Base-by-base conservation (phyloP, 2,888 invertebrate species). In the Drosophila macrospina region DNA sequence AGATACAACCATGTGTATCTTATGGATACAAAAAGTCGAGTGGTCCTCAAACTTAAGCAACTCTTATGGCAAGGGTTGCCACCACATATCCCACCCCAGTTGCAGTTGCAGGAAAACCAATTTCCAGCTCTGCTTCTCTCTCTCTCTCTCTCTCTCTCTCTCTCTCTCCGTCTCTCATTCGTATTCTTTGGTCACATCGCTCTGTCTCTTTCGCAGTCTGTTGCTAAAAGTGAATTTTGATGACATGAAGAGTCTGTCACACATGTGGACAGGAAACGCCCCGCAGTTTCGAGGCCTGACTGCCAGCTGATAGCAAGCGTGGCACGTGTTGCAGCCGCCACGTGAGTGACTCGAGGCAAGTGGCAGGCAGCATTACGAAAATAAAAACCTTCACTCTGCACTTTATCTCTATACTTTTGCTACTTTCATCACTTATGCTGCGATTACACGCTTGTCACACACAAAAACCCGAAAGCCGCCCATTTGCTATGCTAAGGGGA, bases 401-500 rank as follows among this genome's bases (percentile, higher is more conserved):
- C 15, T 24, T 24, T 37, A 44, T 45, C 28, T 45, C 26, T 51
- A 42, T 59, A 39, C 51, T 37, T 39, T 61, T 59, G 42, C 13
- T 34, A 64, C 41, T 69, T 59, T 63, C 79, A 71, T 63, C 79
- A 71, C 71, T 84, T 80, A 69, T 55, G 79, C 36, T 41, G 69
- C 85, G 88, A 87, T 82, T 82, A 82, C 86, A 82, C 88, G 82
- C 79, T 71, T 82, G 88, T 82, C 82, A 82, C 69, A 13, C 69
- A 44, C 69, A 13, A 66, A 44, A 50, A 73, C 48, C 69, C 52
- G 26, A 59, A 59, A 70, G 48, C 66, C 52, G 39, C 45, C 44
- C 61, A 62, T 76, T 74, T 76, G 65, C 66, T 42, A 57, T 66
- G 66, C 76, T 57, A 71, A 70, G 62, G 41, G 55, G 54, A 61